Percentiles rank a stretch among this genome's conserved stretches.
phyloP scores from a whole-genome alignment of 2,888 invertebrate species.

The Calliopum simillimum region DNA sequence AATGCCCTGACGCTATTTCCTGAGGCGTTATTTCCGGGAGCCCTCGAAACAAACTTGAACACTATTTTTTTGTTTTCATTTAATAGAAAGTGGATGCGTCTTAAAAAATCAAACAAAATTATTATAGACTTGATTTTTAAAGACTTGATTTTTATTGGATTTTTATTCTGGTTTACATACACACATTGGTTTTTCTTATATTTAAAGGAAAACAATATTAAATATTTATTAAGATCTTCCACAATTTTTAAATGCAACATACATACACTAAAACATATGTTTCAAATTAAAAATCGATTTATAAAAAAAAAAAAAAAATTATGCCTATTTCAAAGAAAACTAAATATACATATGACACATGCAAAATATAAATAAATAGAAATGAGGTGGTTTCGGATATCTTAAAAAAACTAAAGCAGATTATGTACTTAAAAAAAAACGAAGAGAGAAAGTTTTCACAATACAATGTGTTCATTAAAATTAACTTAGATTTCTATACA shows the following conservation, averaged over 20 bases:
- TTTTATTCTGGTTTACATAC: not conserved
- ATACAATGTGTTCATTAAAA: constrained; percentile 36
- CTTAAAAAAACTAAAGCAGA: constrained; percentile 30
- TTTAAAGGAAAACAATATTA: not conserved
- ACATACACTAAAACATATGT: not conserved
- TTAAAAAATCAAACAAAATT: too few species aligned
- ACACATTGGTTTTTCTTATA: not conserved
- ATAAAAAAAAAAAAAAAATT: constrained; percentile 1
- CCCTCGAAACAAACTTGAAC: too few species aligned
- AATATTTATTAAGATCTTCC: not conserved
- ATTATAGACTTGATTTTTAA: too few species aligned
- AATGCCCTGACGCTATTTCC: too few species aligned
- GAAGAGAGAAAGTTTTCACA: constrained; percentile 31
- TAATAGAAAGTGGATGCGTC: too few species aligned
- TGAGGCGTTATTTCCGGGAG: too few species aligned
- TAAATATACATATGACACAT: constrained; percentile 24
- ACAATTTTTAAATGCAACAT: constrained; percentile 9
- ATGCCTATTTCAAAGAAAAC: constrained; percentile 4
- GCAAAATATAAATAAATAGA: constrained; percentile 19
- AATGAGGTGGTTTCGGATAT: constrained; percentile 26
- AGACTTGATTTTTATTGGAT: too few species aligned
- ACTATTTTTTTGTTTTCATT: too few species aligned
- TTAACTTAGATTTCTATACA: constrained; percentile 8
- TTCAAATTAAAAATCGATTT: constrained; percentile 19
- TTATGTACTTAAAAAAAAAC: constrained; percentile 11